Evolutionary conservation across 2,797 vertebrate species (phyloP), one percentile per base, ranked within the genome.

Genomic region (Alcedo quadribrachys): DNA sequence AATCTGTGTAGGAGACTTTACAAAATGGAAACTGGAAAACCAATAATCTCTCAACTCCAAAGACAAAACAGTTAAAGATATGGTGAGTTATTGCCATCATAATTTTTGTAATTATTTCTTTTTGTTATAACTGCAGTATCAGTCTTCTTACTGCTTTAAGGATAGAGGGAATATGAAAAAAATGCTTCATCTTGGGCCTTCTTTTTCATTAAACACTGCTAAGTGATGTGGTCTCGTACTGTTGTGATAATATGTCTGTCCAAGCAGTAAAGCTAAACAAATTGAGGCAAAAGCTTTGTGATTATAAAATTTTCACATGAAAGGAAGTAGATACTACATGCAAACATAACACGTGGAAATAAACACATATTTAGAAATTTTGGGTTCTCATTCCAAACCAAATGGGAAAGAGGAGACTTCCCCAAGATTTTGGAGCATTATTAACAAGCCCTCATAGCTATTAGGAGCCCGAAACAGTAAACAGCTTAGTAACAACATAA

Each of bases 381-480:
- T 77, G 13, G 58, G 78, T 92, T 88, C 66, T 74, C 40, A 81
- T 90, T 69, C 62, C 65, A 91, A 78, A 82, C 53, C 27, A 42
- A 79, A 69, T 18, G 55, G 43, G 43, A 86, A 93, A 60, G 53
- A 85, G 67, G 69, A 80, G 58, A 42, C 16, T 60, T 90, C 13
- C 27, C 33, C 70, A 37, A 71, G 40, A 81, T 90, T 80, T 84
- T 87, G 75, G 58, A 53, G 53, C 61, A 35, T 43, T 77, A 24
- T 85, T 94, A 93, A 77, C 43, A 86, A 93, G 66, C 33, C 57
- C 33, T 81, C 15, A 28, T 57, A 87, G 89, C 76, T 80, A 28
- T 63, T 79, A 60, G 57, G 51, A 79, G 45, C 75, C 84, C 83
- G 63, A 87, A 93, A 79, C 66, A 21, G 69, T 81, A 93, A 95